These are phyloP conservation scores for Antechinus stuartii DNA, from an alignment of 2,113 vertebrate genomes.

Conservation along the genomic window DNA sequence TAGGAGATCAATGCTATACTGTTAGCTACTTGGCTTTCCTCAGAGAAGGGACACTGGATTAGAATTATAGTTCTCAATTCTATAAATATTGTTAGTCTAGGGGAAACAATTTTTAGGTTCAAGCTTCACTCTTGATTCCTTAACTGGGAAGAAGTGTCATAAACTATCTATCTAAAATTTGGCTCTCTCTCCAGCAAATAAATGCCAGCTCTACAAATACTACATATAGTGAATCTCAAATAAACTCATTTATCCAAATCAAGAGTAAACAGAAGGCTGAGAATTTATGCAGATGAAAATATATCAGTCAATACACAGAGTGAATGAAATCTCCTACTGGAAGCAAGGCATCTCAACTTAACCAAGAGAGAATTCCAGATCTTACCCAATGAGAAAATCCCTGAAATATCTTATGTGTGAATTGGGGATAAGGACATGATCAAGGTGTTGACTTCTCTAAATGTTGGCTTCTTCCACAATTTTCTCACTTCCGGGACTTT, in stretches of 20 bases:
- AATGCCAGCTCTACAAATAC: neutral
- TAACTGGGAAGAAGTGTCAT: neutral
- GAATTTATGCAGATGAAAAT: neutral
- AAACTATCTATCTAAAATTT: neutral
- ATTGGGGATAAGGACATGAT: no score
- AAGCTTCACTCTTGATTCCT: neutral
- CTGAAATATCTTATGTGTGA: no score
- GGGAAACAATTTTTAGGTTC: neutral
- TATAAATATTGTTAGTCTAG: neutral
- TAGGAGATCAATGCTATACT: neutral
- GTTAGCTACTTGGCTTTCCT: neutral
- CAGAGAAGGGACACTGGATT: neutral
- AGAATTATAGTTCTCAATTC: neutral
- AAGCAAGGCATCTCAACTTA: neutral
- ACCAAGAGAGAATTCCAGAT: neutral
- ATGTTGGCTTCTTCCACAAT: no score
- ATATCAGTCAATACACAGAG: no score
- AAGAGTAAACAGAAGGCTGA: neutral
- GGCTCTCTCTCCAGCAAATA: neutral
- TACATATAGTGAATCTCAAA: neutral
- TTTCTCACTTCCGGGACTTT: no score
- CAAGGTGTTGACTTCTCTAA: no score
- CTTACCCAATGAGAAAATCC: neutral
- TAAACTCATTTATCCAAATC: neutral
- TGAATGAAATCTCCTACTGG: neutral